Percentiles rank a stretch among this genome's conserved stretches.
Conservation (phyloP, 2,113 vertebrate genomes). For the Dipodomys stephensi region DNA sequence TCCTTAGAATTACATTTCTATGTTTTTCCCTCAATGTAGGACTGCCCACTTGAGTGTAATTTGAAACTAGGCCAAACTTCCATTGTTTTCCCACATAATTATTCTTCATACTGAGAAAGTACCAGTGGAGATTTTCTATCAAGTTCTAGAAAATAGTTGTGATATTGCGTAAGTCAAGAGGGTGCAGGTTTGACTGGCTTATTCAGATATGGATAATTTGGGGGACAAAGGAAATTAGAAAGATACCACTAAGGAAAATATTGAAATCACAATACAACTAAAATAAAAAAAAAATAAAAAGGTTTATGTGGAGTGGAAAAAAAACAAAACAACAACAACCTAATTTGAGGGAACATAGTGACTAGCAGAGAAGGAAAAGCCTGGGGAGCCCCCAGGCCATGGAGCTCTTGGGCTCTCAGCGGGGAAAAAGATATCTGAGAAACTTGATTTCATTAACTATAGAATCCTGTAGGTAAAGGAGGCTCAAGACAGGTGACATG, state of each 20-base stretch:
- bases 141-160: slow-evolving; percentile 28
- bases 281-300: neutral
- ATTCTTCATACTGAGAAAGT: slow-evolving; percentile 3
- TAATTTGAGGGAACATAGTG: neutral
- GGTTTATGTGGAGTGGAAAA: neutral
- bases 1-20: slow-evolving; percentile 17
- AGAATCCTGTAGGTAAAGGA: neutral
- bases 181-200: neutral
- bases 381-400: neutral
- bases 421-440: neutral
- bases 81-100: neutral
- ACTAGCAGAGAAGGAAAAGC: neutral
- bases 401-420: neutral
- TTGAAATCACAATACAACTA: neutral
- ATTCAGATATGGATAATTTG: slow-evolving; percentile 24
- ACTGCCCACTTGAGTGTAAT: neutral
- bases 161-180: neutral
- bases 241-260: neutral
- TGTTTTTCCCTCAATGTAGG: neutral
- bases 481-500: neutral
- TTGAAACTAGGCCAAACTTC: neutral
- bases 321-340: neutral
- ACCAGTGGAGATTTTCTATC: neutral
- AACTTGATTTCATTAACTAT: neutral
- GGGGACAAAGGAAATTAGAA: slow-evolving; percentile 4